Evolutionary conservation across 2,113 vertebrate species (phyloP).

Genomic region (Barbus barbus): DNA sequence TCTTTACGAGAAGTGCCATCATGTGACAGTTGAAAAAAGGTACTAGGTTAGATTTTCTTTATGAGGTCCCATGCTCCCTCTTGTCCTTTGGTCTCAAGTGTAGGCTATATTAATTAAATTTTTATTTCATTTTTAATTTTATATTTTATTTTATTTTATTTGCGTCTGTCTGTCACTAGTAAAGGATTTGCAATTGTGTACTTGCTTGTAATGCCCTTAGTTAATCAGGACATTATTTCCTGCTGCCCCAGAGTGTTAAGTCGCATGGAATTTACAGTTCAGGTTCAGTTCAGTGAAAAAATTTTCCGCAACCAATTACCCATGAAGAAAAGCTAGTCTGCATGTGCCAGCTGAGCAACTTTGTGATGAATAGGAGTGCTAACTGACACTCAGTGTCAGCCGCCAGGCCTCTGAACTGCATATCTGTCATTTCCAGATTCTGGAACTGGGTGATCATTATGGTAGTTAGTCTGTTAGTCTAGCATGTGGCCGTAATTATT

Average conservation of each 20-base stretch:
- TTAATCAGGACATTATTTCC: background rate
- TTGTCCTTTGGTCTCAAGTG: background rate
- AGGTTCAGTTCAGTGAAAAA: background rate
- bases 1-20: too few species aligned
- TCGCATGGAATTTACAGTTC: background rate
- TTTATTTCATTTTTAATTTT: too few species aligned
- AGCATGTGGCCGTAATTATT: background rate
- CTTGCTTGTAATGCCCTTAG: background rate
- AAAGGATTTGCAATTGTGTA: background rate
- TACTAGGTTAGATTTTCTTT: too few species aligned
- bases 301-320: background rate
- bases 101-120: too few species aligned
- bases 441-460: constrained; percentile 47
- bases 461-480: too few species aligned
- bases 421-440: constrained; percentile 27
- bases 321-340: background rate
- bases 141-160: too few species aligned
- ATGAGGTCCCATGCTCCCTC: background rate
- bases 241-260: background rate
- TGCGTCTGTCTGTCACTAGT: background rate
- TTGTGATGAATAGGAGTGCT: background rate
- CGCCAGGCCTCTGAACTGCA: background rate
- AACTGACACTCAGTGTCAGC: background rate
- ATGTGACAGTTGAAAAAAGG: too few species aligned
- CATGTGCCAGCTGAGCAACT: background rate